Conservation (phyloP, 2,888 invertebrate genomes). For the Cataglyphis cursor region DNA sequence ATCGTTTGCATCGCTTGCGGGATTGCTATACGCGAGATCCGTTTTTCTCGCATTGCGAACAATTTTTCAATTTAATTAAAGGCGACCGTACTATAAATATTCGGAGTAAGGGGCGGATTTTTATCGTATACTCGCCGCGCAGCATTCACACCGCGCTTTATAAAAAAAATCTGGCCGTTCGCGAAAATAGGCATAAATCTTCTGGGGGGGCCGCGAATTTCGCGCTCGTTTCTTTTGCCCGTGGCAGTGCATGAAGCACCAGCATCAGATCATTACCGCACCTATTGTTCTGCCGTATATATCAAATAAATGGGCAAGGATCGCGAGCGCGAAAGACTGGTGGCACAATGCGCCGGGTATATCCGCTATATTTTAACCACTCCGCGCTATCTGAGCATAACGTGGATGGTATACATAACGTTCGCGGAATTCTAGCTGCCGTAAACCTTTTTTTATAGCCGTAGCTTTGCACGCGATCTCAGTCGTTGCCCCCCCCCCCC, state of each 20-base stretch:
- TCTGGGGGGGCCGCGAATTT: not conserved
- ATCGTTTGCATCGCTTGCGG: slow-evolving; percentile 6
- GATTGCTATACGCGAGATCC: not conserved
- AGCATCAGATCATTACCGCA: slow-evolving; percentile 60
- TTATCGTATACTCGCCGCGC: slow-evolving; percentile 9
- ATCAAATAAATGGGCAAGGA: slow-evolving; percentile 51
- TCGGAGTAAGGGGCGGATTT: slow-evolving; percentile 28
- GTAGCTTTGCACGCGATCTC: slow-evolving; percentile 57
- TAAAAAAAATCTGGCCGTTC: slow-evolving; percentile 33
- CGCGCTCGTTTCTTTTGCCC: slow-evolving; percentile 29
- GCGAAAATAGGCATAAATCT: slow-evolving; percentile 48
- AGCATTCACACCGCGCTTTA: slow-evolving; percentile 11
- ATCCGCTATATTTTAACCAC: slow-evolving; percentile 68
- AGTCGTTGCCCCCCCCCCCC: not conserved
- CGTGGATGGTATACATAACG: slow-evolving; percentile 38
- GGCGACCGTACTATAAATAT: slow-evolving; percentile 9
- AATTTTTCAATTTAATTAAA: slow-evolving; percentile 64
- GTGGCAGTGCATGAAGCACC: slow-evolving; percentile 47
- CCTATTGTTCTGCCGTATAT: slow-evolving; percentile 56
- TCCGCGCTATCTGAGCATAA: slow-evolving; percentile 44
- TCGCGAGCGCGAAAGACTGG: slow-evolving; percentile 46
- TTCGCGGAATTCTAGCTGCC: slow-evolving; percentile 75
- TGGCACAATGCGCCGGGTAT: slow-evolving; percentile 47
- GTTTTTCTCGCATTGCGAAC: not conserved
- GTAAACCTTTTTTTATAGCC: slow-evolving; percentile 77